These are phyloP conservation scores for Nomada ferruginata DNA, from an alignment of 2,888 invertebrate genomes.

Conservation along the genomic window DNA sequence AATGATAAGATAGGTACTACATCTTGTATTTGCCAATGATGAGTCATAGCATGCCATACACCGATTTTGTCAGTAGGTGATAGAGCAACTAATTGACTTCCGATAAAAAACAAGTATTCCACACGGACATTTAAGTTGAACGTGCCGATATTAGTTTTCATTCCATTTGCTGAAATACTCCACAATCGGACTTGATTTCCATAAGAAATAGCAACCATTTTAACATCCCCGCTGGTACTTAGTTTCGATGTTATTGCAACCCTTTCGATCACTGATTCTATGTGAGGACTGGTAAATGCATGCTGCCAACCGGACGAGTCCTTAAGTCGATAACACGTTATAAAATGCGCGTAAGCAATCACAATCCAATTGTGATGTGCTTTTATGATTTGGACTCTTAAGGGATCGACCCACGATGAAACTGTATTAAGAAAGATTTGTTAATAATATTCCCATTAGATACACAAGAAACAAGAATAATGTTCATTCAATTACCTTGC, in stretches of 20 bases:
- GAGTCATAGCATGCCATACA: conserved; percentile 99
- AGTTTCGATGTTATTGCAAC: conserved; percentile 94
- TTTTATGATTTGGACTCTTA: conserved; percentile 96
- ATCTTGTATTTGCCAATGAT: conserved; percentile 99
- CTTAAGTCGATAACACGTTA: conserved; percentile 96
- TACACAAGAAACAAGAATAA: not conserved
- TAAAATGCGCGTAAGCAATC: conserved; percentile 97
- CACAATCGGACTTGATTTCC: conserved; percentile 91
- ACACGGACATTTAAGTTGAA: conserved; percentile 97
- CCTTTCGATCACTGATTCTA: conserved; percentile 94
- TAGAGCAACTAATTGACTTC: conserved; percentile 98
- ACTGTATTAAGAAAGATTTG: conserved; percentile 82
- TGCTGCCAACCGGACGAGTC: conserved; percentile 99
- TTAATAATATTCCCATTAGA: conserved; percentile 3
- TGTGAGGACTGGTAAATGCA: conserved; percentile 96
- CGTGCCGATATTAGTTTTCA: conserved; percentile 90
- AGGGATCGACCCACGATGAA: conserved; percentile 92
- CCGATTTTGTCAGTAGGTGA: conserved; percentile 97
- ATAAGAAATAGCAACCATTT: conserved; percentile 94
- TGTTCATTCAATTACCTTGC: conserved; percentile 80
- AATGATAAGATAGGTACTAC: conserved; percentile 97
- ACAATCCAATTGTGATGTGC: conserved; percentile 99
- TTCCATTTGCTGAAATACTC: conserved; percentile 92
- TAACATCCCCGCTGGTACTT: conserved; percentile 85
- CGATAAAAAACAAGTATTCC: conserved; percentile 98